phyloP scores from a whole-genome alignment of 2,113 vertebrate genomes.

The Neomonachus schauinslandi region DNA sequence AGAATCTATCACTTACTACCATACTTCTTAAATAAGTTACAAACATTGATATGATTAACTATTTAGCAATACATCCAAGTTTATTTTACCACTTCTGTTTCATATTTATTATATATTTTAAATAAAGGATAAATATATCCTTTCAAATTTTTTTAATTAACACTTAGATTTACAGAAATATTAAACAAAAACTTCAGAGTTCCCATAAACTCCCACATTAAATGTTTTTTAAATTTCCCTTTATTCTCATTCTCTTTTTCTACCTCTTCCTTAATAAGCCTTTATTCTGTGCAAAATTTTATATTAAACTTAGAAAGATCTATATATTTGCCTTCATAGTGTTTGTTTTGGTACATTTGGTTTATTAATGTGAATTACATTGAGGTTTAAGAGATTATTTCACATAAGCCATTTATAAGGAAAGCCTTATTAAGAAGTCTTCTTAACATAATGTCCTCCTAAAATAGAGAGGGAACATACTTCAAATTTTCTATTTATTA shows the following conservation, averaged over 20 bases:
- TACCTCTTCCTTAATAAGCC: neutral
- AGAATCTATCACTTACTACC: neutral
- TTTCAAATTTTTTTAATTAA: neutral
- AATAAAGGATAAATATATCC: neutral
- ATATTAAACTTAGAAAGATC: neutral
- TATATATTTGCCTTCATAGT: neutral
- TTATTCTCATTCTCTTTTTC: neutral
- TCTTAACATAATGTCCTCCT: neutral
- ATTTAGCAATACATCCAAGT: neutral
- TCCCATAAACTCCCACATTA: neutral
- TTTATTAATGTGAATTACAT: neutral
- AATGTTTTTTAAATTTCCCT: neutral
- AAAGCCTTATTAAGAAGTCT: neutral
- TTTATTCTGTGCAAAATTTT: neutral
- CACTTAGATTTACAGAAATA: neutral
- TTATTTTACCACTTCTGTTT: neutral
- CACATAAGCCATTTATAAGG: neutral
- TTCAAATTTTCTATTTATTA: constrained; percentile 26
- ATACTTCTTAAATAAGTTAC: neutral
- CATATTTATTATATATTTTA: neutral
- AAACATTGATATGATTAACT: neutral
- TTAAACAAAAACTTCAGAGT: neutral
- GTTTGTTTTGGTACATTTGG: neutral
- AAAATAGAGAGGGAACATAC: neutral
- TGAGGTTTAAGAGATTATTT: neutral